Percentiles rank a stretch among this genome's conserved stretches.
phyloP scores from a whole-genome alignment of 2,113 vertebrate genomes.

The Ceuthmochares aereus region DNA sequence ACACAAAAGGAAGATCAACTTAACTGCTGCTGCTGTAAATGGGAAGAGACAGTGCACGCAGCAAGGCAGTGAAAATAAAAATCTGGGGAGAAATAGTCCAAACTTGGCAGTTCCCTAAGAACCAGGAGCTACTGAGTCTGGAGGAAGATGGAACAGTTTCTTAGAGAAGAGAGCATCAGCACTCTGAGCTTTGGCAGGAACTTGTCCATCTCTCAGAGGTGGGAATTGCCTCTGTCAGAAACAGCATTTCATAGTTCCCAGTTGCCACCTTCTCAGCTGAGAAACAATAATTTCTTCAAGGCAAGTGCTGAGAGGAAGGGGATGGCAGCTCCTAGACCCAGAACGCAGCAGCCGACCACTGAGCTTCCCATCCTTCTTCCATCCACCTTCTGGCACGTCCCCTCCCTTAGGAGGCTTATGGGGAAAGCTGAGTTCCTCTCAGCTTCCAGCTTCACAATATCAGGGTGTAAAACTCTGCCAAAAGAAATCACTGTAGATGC shows the following conservation, averaged over 20 bases:
- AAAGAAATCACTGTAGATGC: background rate
- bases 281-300: background rate
- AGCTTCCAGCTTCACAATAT: background rate
- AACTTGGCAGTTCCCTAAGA: background rate
- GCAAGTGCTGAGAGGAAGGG: background rate
- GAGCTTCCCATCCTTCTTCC: background rate
- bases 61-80: background rate
- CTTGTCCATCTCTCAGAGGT: background rate
- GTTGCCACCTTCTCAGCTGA: background rate
- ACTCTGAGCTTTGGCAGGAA: background rate
- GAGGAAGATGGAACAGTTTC: background rate
- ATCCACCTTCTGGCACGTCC: background rate
- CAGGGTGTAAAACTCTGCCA: background rate
- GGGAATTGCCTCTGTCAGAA: background rate
- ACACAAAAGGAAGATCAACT: slow-evolving; percentile 27
- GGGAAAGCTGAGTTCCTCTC: background rate
- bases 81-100: background rate
- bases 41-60: background rate
- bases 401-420: background rate
- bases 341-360: background rate
- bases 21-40: background rate
- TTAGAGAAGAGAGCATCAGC: background rate
- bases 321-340: background rate
- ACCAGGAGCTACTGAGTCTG: background rate
- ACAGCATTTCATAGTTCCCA: background rate